Evolutionary conservation across 1,140 invertebrate genomes (phyloP).

Genomic region (Leptinotarsa undecemlineata): DNA sequence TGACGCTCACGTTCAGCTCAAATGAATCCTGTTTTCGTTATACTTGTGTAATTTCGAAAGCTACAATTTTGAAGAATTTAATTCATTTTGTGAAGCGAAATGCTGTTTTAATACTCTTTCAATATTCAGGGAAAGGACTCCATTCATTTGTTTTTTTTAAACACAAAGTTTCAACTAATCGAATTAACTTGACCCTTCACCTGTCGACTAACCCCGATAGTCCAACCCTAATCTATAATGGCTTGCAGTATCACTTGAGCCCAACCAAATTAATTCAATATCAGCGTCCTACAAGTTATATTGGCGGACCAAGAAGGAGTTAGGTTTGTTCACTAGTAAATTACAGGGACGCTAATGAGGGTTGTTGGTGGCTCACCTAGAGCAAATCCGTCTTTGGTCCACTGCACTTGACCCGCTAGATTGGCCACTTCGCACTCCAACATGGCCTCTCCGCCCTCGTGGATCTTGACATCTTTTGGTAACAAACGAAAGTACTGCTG

Average conservation of each 20-base stretch:
- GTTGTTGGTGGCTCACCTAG: slow-evolving; percentile 67
- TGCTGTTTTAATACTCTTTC: too few relatives aligned
- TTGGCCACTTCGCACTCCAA: slow-evolving; percentile 85
- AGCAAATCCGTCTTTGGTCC: slow-evolving; percentile 93
- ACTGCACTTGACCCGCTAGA: slow-evolving; percentile 84
- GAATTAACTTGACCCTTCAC: neutral
- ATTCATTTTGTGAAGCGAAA: too few relatives aligned
- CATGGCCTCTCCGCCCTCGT: slow-evolving; percentile 80
- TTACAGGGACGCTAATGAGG: slow-evolving; percentile 19
- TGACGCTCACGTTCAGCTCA: too few relatives aligned
- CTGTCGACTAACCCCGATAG: neutral
- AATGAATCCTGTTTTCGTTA: too few relatives aligned
- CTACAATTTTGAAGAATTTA: too few relatives aligned
- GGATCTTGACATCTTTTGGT: slow-evolving; percentile 76
- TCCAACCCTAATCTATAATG: neutral
- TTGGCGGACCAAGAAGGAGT: neutral
- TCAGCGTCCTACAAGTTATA: slow-evolving; percentile 2
- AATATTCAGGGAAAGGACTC: too few relatives aligned
- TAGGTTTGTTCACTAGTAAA: neutral
- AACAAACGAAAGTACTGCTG: slow-evolving; percentile 82
- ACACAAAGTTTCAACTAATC: neutral
- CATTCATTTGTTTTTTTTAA: too few relatives aligned
- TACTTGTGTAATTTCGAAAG: too few relatives aligned
- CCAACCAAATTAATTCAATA: neutral
- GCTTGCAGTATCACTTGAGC: neutral